These are phyloP conservation scores for Dynastes hyllus DNA, from an alignment of 2,888 invertebrate species.

Conservation along the genomic window DNA sequence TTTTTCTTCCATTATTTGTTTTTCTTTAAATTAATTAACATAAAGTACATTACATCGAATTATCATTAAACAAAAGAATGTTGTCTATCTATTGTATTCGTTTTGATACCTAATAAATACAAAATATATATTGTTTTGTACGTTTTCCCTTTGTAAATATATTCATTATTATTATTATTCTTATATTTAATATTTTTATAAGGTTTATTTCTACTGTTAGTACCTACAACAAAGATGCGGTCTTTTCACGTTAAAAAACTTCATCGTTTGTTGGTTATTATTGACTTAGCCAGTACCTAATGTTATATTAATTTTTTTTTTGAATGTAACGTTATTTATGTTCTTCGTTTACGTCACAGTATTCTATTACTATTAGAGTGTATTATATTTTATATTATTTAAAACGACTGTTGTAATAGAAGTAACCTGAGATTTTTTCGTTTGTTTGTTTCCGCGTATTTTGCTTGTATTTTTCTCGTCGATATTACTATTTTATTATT, in stretches of 20 bases:
- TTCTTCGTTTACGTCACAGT: constrained; percentile 66
- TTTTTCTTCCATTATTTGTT: neutral
- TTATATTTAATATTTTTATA: constrained; percentile 47
- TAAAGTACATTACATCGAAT: constrained; percentile 11
- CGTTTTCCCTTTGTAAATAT: constrained; percentile 54
- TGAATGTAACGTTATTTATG: constrained; percentile 51
- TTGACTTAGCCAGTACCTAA: constrained; percentile 66
- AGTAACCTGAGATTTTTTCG: constrained; percentile 51
- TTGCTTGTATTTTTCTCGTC: constrained; percentile 43
- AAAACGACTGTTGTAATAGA: constrained; percentile 60
- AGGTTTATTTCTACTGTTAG: constrained; percentile 54
- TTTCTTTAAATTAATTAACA: neutral
- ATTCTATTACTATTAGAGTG: constrained; percentile 61
- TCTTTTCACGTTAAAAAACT: constrained; percentile 55
- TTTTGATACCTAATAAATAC: constrained; percentile 13
- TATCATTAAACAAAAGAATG: neutral
- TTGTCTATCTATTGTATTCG: neutral
- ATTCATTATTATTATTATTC: constrained; percentile 51
- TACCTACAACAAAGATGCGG: constrained; percentile 56
- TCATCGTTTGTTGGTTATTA: constrained; percentile 62
- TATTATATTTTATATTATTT: constrained; percentile 58
- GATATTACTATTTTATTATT: constrained; percentile 31
- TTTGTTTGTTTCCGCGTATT: constrained; percentile 39
- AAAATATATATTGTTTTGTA: constrained; percentile 10
- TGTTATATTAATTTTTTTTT: constrained; percentile 60